Percentiles rank a stretch among this genome's conserved stretches.
phyloP scores from a whole-genome alignment of 2,797 vertebrate species.

The Lepidocolaptes lacrymiger region DNA sequence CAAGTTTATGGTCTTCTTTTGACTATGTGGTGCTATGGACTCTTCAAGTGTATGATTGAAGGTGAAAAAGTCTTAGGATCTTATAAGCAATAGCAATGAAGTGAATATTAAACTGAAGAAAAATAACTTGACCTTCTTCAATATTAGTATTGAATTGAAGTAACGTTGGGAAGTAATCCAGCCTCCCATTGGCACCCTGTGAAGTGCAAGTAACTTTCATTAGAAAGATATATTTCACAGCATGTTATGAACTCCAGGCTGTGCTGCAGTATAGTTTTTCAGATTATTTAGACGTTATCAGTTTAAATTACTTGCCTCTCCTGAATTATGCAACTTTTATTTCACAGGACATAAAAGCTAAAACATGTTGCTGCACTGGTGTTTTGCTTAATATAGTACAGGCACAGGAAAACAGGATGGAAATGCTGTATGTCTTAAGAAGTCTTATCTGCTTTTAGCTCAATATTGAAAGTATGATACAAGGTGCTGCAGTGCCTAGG shows the following conservation, averaged over 20 bases:
- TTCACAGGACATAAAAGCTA: background rate
- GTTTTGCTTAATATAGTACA: background rate
- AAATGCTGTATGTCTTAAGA: background rate
- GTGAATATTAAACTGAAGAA: background rate
- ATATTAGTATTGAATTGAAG: background rate
- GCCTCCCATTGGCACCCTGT: background rate
- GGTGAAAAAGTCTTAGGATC: background rate
- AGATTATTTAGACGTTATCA: background rate
- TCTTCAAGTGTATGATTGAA: background rate
- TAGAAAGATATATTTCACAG: background rate
- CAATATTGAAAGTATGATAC: background rate
- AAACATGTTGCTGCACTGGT: background rate
- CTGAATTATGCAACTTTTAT: background rate
- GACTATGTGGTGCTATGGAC: background rate
- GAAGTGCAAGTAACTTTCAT: conserved; percentile 6
- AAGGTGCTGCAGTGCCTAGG: background rate
- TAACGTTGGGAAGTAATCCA: background rate
- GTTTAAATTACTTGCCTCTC: background rate
- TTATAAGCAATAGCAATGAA: background rate
- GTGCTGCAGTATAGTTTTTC: background rate
- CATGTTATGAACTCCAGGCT: background rate
- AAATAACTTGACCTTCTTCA: background rate
- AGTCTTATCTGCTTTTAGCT: background rate
- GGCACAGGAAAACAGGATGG: background rate
- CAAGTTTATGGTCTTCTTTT: background rate